Conservation (phyloP, 2,113 vertebrate species). For the Ceuthmochares aereus region DNA sequence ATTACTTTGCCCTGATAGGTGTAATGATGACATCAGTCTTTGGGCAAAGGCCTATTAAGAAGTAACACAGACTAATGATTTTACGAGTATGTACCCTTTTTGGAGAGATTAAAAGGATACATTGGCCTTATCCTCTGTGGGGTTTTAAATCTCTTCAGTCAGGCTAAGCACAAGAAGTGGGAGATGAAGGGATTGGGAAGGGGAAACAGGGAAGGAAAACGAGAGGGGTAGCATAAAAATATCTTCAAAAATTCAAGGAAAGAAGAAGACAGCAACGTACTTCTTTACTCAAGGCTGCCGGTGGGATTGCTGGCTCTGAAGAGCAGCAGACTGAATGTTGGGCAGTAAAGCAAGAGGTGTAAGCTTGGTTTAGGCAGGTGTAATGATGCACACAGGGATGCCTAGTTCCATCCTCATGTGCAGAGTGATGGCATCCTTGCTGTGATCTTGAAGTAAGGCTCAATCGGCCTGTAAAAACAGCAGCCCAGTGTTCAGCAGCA, state of each 20-base stretch:
- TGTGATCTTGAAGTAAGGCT: not conserved
- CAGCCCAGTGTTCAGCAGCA: not conserved
- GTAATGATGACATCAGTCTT: not conserved
- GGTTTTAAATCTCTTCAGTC: not conserved
- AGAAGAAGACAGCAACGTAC: not conserved
- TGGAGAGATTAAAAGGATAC: not conserved
- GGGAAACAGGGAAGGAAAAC: not conserved
- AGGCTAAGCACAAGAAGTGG: not conserved
- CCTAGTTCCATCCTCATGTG: fast-evolving
- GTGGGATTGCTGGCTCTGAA: not conserved
- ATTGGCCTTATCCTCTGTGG: not conserved
- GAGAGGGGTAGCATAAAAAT: not conserved
- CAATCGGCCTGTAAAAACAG: not conserved
- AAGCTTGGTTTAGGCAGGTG: not conserved
- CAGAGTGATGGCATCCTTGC: not conserved
- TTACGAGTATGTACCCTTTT: not conserved
- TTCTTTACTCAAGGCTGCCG: not conserved
- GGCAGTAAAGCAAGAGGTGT: not conserved
- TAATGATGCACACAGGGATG: not conserved
- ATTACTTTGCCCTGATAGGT: not conserved
- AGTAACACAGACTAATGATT: not conserved
- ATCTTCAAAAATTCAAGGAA: not conserved
- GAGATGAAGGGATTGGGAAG: not conserved
- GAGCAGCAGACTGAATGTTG: not conserved
- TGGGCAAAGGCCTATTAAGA: not conserved